Evolutionary conservation across 2,797 vertebrate genomes (phyloP).

Genomic region (Oceanodroma leucorhoa): DNA sequence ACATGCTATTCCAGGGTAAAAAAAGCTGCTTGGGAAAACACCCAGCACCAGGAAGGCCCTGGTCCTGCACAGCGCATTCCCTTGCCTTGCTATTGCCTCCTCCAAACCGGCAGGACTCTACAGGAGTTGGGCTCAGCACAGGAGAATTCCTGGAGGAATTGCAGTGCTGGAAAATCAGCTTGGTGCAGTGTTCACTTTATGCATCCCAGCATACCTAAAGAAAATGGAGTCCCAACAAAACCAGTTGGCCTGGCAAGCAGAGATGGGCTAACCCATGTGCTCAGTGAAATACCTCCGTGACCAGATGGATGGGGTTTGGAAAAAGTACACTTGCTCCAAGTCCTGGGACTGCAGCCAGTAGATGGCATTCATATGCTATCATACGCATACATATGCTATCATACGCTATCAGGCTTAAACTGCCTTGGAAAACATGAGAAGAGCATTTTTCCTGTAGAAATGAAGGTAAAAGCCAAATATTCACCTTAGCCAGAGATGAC

Average conservation of each 20-base stretch:
- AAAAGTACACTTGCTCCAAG: background rate
- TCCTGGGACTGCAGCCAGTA: background rate
- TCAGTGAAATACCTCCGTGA: background rate
- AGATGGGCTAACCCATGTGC: background rate
- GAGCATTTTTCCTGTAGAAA: background rate
- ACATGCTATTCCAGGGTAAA: fast-evolving
- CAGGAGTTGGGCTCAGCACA: background rate
- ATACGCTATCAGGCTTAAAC: fast-evolving
- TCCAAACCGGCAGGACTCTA: background rate
- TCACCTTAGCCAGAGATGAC: too few relatives aligned
- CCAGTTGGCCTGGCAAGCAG: background rate
- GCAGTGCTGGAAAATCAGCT: background rate
- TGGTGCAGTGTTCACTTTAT: background rate
- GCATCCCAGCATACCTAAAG: background rate
- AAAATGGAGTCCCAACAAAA: background rate
- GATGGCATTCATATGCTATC: background rate
- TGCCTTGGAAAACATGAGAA: background rate
- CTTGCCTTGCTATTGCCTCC: background rate
- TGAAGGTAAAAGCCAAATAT: background rate
- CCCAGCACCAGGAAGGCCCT: background rate
- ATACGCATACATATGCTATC: fast-evolving
- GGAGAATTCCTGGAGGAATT: background rate
- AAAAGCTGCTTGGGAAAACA: background rate
- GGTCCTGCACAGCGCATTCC: background rate
- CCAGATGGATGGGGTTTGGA: background rate